Conservation (phyloP, 1,140 invertebrate species). For the Heterodera carotae region DNA sequence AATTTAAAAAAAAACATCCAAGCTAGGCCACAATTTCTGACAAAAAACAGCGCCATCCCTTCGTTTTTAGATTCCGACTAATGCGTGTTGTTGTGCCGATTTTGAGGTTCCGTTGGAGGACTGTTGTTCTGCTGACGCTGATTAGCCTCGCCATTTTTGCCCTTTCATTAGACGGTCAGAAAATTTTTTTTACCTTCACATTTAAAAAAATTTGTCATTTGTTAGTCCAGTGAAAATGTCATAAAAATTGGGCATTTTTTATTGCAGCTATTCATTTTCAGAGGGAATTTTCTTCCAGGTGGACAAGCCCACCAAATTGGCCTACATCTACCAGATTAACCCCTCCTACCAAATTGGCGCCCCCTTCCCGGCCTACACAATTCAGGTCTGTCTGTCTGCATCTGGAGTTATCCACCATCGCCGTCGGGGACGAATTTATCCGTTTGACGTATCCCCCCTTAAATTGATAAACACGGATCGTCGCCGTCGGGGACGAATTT, state of each 20-base stretch:
- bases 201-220: not conserved
- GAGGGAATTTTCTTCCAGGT: conserved; percentile 44
- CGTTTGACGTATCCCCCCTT: too few species aligned
- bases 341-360: conserved; percentile 44
- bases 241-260: conserved; percentile 5
- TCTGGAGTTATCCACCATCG: not conserved
- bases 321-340: conserved; percentile 39
- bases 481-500: too few species aligned
- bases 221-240: too few species aligned
- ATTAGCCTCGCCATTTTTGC: not conserved
- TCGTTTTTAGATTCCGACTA: not conserved
- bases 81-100: not conserved
- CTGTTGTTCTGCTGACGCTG: not conserved
- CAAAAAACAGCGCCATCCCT: not conserved
- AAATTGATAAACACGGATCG: too few species aligned
- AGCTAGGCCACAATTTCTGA: not conserved
- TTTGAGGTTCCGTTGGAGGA: not conserved
- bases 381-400: conserved; percentile 14
- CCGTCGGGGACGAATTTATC: too few species aligned
- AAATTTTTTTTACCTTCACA: conserved; percentile 14
- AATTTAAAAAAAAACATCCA: too few species aligned
- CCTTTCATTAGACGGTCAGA: conserved; percentile 8
- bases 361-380: conserved; percentile 26
- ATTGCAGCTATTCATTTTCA: too few species aligned
- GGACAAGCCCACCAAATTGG: conserved; percentile 29